Evolutionary conservation across 2,888 invertebrate genomes (phyloP), one percentile per base, ranked within the genome.

Genomic region (Rosalia funebris): DNA sequence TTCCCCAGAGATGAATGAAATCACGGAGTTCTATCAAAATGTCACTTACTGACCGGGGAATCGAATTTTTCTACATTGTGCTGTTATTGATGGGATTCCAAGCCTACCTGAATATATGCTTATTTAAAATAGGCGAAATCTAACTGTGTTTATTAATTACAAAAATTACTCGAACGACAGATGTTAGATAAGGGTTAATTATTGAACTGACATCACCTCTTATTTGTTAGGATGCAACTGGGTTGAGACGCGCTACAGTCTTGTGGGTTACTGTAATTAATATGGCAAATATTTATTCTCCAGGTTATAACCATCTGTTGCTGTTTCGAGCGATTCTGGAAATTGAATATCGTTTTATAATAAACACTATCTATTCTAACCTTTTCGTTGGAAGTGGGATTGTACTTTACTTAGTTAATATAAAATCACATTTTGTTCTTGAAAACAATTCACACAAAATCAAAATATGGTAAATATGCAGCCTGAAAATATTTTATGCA

Each of bases 121-220:
- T n/a, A n/a, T n/a, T n/a, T n/a, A n/a, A n/a, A n/a, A n/a, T n/a
- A n/a, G n/a, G n/a, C n/a, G n/a, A n/a, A n/a, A n/a, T n/a, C n/a
- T n/a, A n/a, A n/a, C n/a, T n/a, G n/a, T n/a, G n/a, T n/a, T n/a
- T n/a, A n/a, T n/a, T n/a, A n/a, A n/a, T n/a, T n/a, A n/a, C n/a
- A n/a, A n/a, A n/a, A n/a, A n/a, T n/a, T 7, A 7, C 25, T 25
- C 10, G 34, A 44, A 41, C 34, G 71, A 70, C 74, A 74, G 73
- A 72, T 74, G 73, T 64, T 63, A 69, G 73, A 74, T 73, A 74
- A 70, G 69, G 72, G 67, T 65, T 74, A 74, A 71, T 73, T 72
- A 60, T 62, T 65, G 66, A 65, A 68, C 69, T 69, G 72, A 70
- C 72, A 70, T 66, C 67, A 65, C 67, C 71, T 71, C 68, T 69